Percentiles rank a stretch among this genome's conserved stretches.
Evolutionary conservation across 2,113 vertebrate species (phyloP).

Genomic region (Pipa parva): DNA sequence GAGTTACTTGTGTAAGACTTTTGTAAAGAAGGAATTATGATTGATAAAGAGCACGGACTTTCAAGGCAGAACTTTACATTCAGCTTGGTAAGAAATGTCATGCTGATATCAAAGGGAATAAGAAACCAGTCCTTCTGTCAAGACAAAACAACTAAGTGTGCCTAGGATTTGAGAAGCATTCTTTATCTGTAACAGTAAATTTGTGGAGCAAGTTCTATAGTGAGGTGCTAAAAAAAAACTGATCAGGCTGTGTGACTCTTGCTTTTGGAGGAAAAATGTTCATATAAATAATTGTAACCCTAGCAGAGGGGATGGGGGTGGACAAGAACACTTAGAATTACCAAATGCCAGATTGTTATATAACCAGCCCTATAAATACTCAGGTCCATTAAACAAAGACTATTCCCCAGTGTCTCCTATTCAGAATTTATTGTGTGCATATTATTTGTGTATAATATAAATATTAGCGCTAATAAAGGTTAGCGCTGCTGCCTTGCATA

Average conservation of each 20-base stretch:
- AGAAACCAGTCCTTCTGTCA: slow-evolving; percentile 25
- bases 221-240: slow-evolving; percentile 27
- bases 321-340: slow-evolving; percentile 30
- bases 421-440: not conserved
- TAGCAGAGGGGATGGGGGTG: slow-evolving; percentile 12
- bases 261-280: not conserved
- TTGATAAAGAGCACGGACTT: slow-evolving; percentile 25
- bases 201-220: slow-evolving; percentile 3
- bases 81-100: slow-evolving; percentile 24
- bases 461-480: not conserved
- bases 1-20: slow-evolving; percentile 20
- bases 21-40: slow-evolving; percentile 27
- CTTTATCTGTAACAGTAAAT: slow-evolving; percentile 19
- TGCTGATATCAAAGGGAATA: slow-evolving; percentile 32
- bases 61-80: slow-evolving; percentile 29
- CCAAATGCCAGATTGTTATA: slow-evolving; percentile 28
- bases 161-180: not conserved
- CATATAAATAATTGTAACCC: slow-evolving; percentile 12
- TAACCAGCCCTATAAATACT: slow-evolving; percentile 8
- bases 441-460: not conserved
- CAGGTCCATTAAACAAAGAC: too few relatives aligned
- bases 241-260: slow-evolving; percentile 14
- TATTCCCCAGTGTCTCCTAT: too few relatives aligned
- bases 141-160: slow-evolving; percentile 31
- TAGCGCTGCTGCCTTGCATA: too few relatives aligned